Evolutionary conservation across 2,888 invertebrate genomes (phyloP), one percentile per base, ranked within the genome.

Genomic region (Imbricaverruca yamaguchii): DNA sequence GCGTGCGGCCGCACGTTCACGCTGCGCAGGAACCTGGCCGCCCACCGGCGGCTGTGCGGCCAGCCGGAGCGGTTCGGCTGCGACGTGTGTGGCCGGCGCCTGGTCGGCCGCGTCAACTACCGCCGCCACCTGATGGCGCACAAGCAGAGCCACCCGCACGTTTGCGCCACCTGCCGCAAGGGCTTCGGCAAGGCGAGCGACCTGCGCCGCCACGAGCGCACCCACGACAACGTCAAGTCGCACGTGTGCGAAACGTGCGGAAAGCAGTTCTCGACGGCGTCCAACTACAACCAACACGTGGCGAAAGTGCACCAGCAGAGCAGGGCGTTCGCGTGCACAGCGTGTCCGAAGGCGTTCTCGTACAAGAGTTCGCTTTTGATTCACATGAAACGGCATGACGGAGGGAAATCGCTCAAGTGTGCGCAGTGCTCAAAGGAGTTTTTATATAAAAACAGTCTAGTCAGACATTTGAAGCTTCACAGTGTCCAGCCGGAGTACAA

Each of bases 181-280:
- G 74, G 74, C 7, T 74, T 74, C 53, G 53, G 3, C 9, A 74
- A 74, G 53, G 53, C 74, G 18, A 74, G 74, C 15, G 74, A 74
- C 18, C 9, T 74, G 39, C 6, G 18, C 2, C 12, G 74, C 4
- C 74, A 74, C 53, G 53, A 74, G 74, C 10, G 74, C 13, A 74
- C 74, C 18, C 74, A 74, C 21, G 74, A 25, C 8, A 74, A 74
- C 13, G 74, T 53, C 23, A 74, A 74, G 74, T 53, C 74, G 21
- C 74, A 74, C 15, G 74, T 74, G 15, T 74, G 74, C 10, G 74
- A 74, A 18, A 53, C 74, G 74, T 74, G 74, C 10, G 74, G 74
- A 0, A 74, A 74, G 9, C 74, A 74, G 53, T 74, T 74, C 25
- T 74, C 74, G 15, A 74, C 74, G 18, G 21, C 74, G 15, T 74